Evolutionary conservation across 2,888 invertebrate species (phyloP), one percentile per base, ranked within the genome.

Genomic region (Drosophila greeni): DNA sequence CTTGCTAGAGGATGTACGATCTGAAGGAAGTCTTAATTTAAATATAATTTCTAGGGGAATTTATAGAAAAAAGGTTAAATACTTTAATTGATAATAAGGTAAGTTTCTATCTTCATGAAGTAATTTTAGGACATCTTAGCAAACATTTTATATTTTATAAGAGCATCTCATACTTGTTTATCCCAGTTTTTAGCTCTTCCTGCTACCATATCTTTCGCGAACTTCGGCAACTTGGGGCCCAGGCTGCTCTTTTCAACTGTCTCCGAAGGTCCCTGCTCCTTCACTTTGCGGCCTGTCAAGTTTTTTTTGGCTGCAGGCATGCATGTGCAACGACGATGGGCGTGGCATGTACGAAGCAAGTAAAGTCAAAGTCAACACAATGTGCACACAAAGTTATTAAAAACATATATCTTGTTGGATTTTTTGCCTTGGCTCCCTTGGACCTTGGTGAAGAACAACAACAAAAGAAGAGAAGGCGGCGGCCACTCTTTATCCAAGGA

Each of bases 221-320:
- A 61, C 70, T 70, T 72, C 49, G 62, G 53, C 53, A 70, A 74
- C 67, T 76, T 73, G 67, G 68, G 49, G 62, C 56, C 58, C 57
- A 55, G 70, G 52, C 66, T 75, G 62, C 54, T 47, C 61, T 60
- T 58, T 70, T 69, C 53, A 51, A 57, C 67, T 69, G 58, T 55
- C 40, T 47, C 26, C 42, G 16, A 42, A 36, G 34, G 39, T 58
- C 16, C 36, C 43, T 11, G 7, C 37, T 16, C 29, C 31, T 39
- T 23, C 52, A 51, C 24, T 48, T 29, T 57, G 59, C 45, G 53
- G 57, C 66, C 51, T 65, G 71, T 65, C 75, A 75, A 66, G 67
- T 68, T 61, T 61, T 20, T 59, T 66, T 59, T 59, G 61, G 55
- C 53, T 52, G 37, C 47, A 40, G 57, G 48, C 67, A 51, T 43